Base-by-base conservation (phyloP, 2,113 vertebrate species). In the Pavo muticus region DNA sequence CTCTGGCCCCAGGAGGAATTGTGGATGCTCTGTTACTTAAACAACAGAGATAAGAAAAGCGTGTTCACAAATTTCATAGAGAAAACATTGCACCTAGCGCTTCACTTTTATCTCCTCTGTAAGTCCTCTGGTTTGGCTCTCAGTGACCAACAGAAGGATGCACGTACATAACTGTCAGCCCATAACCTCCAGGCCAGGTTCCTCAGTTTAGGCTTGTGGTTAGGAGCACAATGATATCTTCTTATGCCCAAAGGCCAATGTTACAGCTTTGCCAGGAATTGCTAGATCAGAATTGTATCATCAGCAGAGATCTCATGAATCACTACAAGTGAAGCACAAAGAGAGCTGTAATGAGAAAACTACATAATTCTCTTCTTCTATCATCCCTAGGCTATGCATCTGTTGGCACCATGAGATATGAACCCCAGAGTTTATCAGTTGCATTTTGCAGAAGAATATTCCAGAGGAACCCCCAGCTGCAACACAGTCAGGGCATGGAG, bases 371-470 rank as follows among this genome's bases (percentile, higher is more conserved):
- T 52, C 25, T n/a, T 70, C 25, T 83, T 67, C 60, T 76, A 32
- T 75, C n/a, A 71, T 89, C 70, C 21, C 9, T 61, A 71, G 27
- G 40, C 61, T 54, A 27, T 69, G 47, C 27, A 71, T 72, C 19
- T 59, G 23, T 19, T 5, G 2, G 25, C 24, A 14, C 16, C 12
- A 18, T 47, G 24, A 91, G 23, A 37, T 3, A 79, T 30, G 25
- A 89, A 79, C 11, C 44, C 7, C 37, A 60, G 39, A 4, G 2
- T 69, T 60, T 87, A 57, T 74, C 40, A 69, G 10, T 5, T 85
- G 76, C 37, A 92, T 68, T 84, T 92, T 94, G 44, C 69, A 39
- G 8, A 60, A 85, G 60, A 91, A 93, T 90, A 90, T 86, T 50
- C 63, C 35, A 88, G 65, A 93, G 57, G 23, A 61, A 35, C 32